Base-by-base conservation (phyloP, 2,888 invertebrate species). In the Julus scanicus region DNA sequence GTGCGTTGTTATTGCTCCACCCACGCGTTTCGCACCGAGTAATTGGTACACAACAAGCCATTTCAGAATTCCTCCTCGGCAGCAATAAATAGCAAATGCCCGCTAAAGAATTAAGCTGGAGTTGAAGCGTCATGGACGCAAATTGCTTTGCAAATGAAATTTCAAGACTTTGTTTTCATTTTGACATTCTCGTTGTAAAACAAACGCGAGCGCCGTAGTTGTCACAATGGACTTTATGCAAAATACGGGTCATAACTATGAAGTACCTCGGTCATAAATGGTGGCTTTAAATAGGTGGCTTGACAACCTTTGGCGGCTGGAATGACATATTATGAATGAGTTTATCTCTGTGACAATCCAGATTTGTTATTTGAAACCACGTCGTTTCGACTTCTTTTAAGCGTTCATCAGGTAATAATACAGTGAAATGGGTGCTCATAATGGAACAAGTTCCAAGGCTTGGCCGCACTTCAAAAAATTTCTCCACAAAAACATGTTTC, bases 31-130 rank as follows among this genome's bases (percentile, higher is more conserved):
- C 80, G 80, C 37, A 15, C 11, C 2, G 80, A 37, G 80, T 39
- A 80, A 80, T 80, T 80, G 80, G 80, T 80, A 80, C 80, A 37
- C 80, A 80, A 80, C 29, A 80, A 29, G 37, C 80, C 11, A 80
- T 80, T 80, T 80, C 80, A 80, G 80, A 80, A 80, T 37, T 71
- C 29, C 29, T 29, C n/a, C 63, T 1, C 17, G 29, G n/a, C 17
- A 6, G 63, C 63, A 5, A 11, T 71, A 71, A 71, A 71, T 71
- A n/a, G 63, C 63, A 9, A 71, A 71, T n/a, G n/a, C n/a, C 53
- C 5, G 53, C 63, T n/a, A 15, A 63, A 63, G 20, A 71, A n/a
- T 44, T 44, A 44, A 8, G 5, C 8, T 44, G 44, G 44, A 8
- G 44, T 57, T 29, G 20, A 53, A 13, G 20, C 63, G 63, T 53